Percentiles rank a stretch among this genome's conserved stretches.
Evolutionary conservation across 2,888 invertebrate genomes (phyloP).

Genomic region (Dendrolimus houi): DNA sequence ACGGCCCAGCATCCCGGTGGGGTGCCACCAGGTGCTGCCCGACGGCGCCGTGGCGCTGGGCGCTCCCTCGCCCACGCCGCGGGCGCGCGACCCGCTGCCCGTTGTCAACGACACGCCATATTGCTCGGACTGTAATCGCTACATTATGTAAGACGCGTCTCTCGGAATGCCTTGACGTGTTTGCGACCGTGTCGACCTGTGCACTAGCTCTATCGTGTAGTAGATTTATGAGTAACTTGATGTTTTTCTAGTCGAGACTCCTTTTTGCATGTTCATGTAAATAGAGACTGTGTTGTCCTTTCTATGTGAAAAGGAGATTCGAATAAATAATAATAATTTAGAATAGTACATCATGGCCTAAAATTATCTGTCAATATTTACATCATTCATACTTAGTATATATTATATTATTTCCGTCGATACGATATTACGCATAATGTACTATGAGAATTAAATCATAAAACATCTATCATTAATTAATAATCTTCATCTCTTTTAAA

Average conservation of each 20-base stretch:
- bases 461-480: conserved; percentile 34
- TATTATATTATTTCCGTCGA: background rate
- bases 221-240: conserved; percentile 37
- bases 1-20: conserved; percentile 73
- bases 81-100: conserved; percentile 43
- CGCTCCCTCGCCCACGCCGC: conserved; percentile 38
- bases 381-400: too few species aligned
- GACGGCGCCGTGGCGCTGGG: conserved; percentile 70
- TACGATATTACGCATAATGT: conserved; percentile 21
- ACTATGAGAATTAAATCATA: conserved; percentile 5
- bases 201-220: conserved; percentile 51
- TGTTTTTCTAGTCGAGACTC: conserved; percentile 38
- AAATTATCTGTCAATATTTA: conserved; percentile 9
- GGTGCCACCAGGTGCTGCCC: conserved; percentile 68
- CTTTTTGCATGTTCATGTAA: conserved; percentile 15
- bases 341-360: conserved; percentile 15
- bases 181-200: conserved; percentile 74
- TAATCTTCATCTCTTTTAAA: conserved; percentile 32
- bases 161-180: conserved; percentile 65
- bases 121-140: conserved; percentile 91
- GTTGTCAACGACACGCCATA: conserved; percentile 77
- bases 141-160: conserved; percentile 88
- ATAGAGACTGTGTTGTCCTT: conserved; percentile 13
- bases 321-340: background rate
- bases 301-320: conserved; percentile 16